These are phyloP conservation scores for Hesperia comma DNA, from an alignment of 2,888 invertebrate species.

Conservation along the genomic window DNA sequence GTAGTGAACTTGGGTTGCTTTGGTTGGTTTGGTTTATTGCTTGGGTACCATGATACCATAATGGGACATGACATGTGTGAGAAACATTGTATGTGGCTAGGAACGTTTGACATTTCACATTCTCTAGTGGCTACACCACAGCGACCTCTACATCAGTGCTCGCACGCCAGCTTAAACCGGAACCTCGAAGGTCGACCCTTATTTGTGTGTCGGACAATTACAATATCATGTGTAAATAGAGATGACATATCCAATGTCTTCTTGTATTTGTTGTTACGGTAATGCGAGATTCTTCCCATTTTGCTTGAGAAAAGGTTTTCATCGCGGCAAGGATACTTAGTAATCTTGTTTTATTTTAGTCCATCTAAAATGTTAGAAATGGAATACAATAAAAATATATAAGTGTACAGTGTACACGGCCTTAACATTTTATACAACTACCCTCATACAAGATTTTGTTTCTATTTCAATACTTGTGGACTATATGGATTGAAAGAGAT, in stretches of 20 bases:
- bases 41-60: not conserved
- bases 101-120: slow-evolving; percentile 18
- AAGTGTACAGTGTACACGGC: too few relatives aligned
- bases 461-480: too few relatives aligned
- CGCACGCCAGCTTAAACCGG: slow-evolving; percentile 13
- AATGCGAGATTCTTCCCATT: not conserved
- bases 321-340: too few relatives aligned
- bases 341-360: too few relatives aligned
- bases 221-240: slow-evolving; percentile 13
- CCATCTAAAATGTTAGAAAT: too few relatives aligned
- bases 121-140: not conserved
- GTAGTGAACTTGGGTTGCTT: too few relatives aligned
- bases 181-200: slow-evolving; percentile 31
- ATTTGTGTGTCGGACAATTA: slow-evolving; percentile 7
- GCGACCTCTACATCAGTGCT: slow-evolving; percentile 11
- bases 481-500: too few relatives aligned
- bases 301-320: not conserved
- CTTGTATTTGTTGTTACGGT: not conserved
- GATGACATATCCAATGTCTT: slow-evolving; percentile 15
- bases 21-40: too few relatives aligned
- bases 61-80: not conserved
- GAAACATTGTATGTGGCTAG: slow-evolving; percentile 15
- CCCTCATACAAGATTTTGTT: too few relatives aligned
- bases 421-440: too few relatives aligned
- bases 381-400: too few relatives aligned